Conservation (phyloP, 2,113 vertebrate genomes). For the Formicarius rufipectus region DNA sequence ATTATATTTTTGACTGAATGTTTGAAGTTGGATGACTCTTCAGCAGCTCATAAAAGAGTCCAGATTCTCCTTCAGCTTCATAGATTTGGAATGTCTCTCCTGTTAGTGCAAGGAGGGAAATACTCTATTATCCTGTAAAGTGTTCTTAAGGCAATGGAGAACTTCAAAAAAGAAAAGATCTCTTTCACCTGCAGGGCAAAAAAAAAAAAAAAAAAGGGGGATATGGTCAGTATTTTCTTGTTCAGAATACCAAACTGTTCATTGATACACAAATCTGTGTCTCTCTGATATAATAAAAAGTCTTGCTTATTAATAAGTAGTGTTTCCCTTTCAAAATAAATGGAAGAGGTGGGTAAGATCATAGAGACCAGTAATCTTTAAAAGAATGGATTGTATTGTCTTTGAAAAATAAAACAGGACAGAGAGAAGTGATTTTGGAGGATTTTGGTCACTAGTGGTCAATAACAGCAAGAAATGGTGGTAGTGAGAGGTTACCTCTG, state of each 20-base stretch:
- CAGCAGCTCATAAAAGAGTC: not conserved
- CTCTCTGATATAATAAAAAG: not conserved
- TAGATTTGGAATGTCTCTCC: not conserved
- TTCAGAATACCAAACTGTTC: not conserved
- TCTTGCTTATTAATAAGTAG: not conserved
- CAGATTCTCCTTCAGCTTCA: not conserved
- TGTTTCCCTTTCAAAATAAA: not conserved
- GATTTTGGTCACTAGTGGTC: not conserved
- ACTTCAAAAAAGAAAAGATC: not conserved
- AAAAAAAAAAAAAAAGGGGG: no score
- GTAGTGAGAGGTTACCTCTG: not conserved
- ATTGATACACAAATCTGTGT: not conserved
- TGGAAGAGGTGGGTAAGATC: rapidly evolving
- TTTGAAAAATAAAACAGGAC: not conserved
- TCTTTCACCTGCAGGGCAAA: not conserved
- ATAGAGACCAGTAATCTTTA: not conserved
- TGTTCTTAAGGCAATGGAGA: not conserved
- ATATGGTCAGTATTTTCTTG: not conserved
- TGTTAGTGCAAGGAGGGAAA: not conserved
- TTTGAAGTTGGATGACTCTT: not conserved
- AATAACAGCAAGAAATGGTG: not conserved
- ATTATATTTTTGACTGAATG: not conserved
- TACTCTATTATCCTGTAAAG: not conserved
- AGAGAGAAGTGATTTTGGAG: not conserved
- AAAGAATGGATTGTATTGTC: not conserved